Base-by-base conservation (phyloP, 2,888 invertebrate species). In the Meliscaeva auricollis region DNA sequence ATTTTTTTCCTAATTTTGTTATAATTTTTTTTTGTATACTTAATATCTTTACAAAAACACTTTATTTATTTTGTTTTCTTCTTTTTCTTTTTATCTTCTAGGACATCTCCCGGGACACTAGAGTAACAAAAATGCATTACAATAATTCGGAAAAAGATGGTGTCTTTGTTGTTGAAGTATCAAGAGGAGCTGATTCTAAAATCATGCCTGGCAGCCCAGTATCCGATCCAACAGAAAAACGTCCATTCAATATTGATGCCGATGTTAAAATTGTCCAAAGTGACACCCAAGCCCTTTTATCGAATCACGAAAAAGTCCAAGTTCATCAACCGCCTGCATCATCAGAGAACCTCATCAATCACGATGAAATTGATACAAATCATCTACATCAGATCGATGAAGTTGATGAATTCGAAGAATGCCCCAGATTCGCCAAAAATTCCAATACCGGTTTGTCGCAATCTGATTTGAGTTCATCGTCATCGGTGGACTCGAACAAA, bases 361-460 rank as follows among this genome's bases (percentile, higher is more conserved):
- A 88, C 3, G 90, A 88, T 48, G 90, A 90, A 60, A 89, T 89
- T 22, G 90, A 90, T 38, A 87, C 85, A 50, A 90, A 90, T 13
- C 85, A 81, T 50, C 87, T 92, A 17, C 91, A 91, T 48, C 89
- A 90, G 30, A 91, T 91, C 58, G 91, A 90, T 44, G 90, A 91
- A 82, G 88, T 89, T 32, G 89, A 90, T 35, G 90, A 90, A 72
- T 80, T 91, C 70, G 92, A 93, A 60, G 80, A 87, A 73, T 77
- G 66, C 1, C 32, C 56, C 1, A 69, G 73, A 56, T 30, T 80
- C 92, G 93, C 3, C 90, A 94, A 68, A 94, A 91, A 94, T 69
- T 94, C 94, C 22, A 95, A 95, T 89, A 96, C 96, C 0, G 97
- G 97, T 0, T 93, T 97, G 2, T 96, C 96, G 5, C 96, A 96